A percentile compares a stretch with the other conserved stretches of the same genome.
These are phyloP conservation scores for Bubo bubo DNA, from an alignment of 2,113 vertebrate species.

Conservation along the genomic window DNA sequence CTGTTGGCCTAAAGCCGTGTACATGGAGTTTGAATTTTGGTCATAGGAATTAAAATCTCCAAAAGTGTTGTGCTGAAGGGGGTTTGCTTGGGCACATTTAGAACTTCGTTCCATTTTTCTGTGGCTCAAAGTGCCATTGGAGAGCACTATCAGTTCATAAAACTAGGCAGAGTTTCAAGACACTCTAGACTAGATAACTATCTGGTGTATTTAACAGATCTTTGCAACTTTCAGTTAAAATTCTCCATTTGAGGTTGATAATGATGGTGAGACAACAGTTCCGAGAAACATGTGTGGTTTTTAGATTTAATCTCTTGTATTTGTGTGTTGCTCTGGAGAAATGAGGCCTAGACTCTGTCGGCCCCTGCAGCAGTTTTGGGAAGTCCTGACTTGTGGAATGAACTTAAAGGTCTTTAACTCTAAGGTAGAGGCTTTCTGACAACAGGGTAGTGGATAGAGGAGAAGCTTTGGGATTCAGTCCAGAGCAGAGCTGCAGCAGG, in stretches of 20 bases:
- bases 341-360: neutral
- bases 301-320: neutral
- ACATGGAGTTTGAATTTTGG: neutral
- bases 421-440: neutral
- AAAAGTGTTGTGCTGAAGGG: neutral
- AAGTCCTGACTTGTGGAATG: neutral
- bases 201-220: neutral
- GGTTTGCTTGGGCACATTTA: neutral
- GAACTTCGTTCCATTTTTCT: neutral
- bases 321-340: neutral
- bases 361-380: neutral
- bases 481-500: neutral
- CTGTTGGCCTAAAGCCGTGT: neutral
- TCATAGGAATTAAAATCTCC: neutral
- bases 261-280: neutral
- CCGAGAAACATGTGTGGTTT: rapidly evolving
- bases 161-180: neutral
- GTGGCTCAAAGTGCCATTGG: neutral
- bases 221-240: neutral
- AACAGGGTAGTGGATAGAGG: neutral
- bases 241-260: neutral
- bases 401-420: neutral
- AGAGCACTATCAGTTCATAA: neutral
- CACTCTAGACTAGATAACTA: neutral
- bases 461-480: neutral